Percentiles rank a stretch among this genome's conserved stretches.
phyloP scores from a whole-genome alignment of 2,797 vertebrate genomes.

The Crenuchus spilurus region DNA sequence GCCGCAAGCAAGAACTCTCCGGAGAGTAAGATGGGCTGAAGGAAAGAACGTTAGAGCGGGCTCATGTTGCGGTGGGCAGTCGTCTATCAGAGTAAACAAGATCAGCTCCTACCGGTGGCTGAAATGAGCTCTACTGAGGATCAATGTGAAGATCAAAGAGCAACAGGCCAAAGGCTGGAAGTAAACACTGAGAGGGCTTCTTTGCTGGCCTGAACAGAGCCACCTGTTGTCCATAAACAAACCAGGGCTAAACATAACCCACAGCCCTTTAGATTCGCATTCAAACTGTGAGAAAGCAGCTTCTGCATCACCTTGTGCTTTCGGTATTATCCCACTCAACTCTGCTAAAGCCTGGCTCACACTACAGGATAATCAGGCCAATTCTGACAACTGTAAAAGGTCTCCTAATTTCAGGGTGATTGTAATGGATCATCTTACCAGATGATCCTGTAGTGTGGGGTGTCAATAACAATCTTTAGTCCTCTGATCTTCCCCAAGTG shows the following conservation, averaged over 20 bases:
- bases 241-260: neutral
- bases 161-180: neutral
- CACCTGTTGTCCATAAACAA: constrained; percentile 6
- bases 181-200: neutral
- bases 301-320: neutral
- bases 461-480: too few species aligned
- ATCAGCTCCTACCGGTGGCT: neutral
- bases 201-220: neutral
- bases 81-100: neutral
- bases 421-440: too few species aligned
- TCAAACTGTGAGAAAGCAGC: neutral
- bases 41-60: neutral
- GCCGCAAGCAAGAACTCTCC: neutral
- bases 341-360: neutral
- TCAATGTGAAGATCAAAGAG: constrained; percentile 4
- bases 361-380: too few species aligned
- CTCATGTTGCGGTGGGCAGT: neutral
- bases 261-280: neutral
- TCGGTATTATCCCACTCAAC: neutral
- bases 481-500: too few species aligned
- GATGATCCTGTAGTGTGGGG: too few species aligned
- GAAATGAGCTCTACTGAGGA: neutral
- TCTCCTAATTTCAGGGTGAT: too few species aligned
- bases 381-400: too few species aligned
- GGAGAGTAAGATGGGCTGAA: neutral